Percentiles rank a stretch among this genome's conserved stretches.
Evolutionary conservation across 1,140 invertebrate species (phyloP).

Genomic region (Bemisia tabaci): DNA sequence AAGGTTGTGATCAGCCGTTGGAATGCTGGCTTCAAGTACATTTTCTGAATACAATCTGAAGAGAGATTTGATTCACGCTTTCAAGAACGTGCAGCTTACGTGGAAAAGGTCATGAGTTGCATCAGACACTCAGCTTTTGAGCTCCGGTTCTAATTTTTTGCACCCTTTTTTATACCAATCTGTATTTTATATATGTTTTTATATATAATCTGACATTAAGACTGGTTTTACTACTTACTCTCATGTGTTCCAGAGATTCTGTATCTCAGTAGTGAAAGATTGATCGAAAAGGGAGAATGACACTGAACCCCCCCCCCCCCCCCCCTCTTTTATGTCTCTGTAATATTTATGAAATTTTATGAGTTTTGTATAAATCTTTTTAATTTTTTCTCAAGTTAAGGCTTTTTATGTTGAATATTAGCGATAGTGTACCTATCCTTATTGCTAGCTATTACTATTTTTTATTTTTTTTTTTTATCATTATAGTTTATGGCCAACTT

Average conservation of each 20-base stretch:
- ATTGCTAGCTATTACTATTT: no score
- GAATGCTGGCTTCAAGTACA: no score
- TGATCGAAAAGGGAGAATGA: neutral
- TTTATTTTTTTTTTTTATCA: neutral
- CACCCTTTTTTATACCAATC: neutral
- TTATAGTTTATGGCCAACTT: neutral
- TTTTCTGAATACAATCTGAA: no score
- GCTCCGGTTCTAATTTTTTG: no score
- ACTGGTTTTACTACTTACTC: neutral
- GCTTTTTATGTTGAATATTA: neutral
- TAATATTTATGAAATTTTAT: constrained; percentile 1
- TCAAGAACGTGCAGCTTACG: no score
- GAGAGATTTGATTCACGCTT: no score
- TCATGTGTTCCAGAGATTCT: neutral
- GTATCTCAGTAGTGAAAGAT: neutral
- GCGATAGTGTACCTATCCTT: neutral
- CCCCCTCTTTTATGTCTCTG: neutral
- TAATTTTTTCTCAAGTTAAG: neutral
- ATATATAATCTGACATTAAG: neutral
- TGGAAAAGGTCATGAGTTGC: no score
- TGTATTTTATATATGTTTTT: neutral
- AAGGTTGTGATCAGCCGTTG: no score
- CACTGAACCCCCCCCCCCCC: neutral
- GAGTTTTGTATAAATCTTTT: neutral
- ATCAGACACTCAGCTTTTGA: no score